phyloP scores from a whole-genome alignment of 2,888 invertebrate genomes.

The Thecocarcelia acutangulata region DNA sequence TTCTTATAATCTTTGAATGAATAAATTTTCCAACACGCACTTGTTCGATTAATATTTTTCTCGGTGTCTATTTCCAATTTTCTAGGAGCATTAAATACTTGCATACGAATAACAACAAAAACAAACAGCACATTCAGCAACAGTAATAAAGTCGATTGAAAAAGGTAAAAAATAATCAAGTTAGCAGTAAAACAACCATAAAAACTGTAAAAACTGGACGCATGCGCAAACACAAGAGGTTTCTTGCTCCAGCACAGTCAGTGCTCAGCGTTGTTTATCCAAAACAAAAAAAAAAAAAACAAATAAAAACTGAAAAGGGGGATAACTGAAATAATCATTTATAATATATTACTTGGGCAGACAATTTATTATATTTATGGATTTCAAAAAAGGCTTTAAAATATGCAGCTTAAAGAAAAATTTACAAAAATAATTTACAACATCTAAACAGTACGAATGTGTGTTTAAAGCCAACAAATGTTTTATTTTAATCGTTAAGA shows the following conservation, averaged over 20 bases:
- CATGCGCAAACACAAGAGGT: constrained; percentile 75
- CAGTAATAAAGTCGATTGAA: constrained; percentile 27
- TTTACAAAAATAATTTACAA: too few species aligned
- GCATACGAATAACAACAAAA: constrained; percentile 46
- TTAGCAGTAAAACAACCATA: constrained; percentile 76
- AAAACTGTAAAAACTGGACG: constrained; percentile 80
- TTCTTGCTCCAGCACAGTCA: constrained; percentile 19
- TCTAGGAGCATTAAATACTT: constrained; percentile 45
- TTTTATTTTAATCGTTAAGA: constrained; percentile 42
- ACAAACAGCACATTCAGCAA: neutral
- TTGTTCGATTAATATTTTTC: too few species aligned
- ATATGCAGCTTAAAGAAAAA: constrained; percentile 15
- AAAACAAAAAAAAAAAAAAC: constrained; percentile 14
- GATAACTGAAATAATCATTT: constrained; percentile 53
- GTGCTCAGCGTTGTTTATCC: constrained; percentile 18
- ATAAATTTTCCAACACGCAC: too few species aligned
- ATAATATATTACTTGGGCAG: constrained; percentile 50
- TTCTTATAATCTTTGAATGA: too few species aligned
- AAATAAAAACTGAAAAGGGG: neutral
- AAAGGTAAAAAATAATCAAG: constrained; percentile 69
- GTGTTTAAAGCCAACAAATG: neutral
- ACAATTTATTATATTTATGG: constrained; percentile 56
- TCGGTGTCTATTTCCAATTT: too few species aligned
- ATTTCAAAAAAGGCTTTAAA: constrained; percentile 56
- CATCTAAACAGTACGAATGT: too few species aligned